Conservation (phyloP, 2,113 vertebrate species). For the Notothenia coriiceps region DNA sequence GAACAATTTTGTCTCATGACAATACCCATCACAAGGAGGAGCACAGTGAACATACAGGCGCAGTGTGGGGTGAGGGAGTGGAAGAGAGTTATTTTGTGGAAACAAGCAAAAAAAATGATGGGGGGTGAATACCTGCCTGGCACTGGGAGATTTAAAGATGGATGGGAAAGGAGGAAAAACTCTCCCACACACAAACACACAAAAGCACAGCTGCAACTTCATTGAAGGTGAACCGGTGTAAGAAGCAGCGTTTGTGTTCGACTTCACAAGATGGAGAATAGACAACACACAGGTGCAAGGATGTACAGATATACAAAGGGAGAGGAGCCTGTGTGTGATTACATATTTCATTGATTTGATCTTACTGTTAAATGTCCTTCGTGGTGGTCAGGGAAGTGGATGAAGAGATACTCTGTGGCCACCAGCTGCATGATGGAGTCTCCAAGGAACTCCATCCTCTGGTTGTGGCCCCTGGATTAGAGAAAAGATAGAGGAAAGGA, state of each 20-base stretch:
- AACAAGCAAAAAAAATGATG: slow-evolving; percentile 1
- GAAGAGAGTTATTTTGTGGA: slow-evolving; percentile 35
- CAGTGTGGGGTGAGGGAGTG: slow-evolving; percentile 18
- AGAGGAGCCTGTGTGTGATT: not conserved
- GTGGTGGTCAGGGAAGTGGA: slow-evolving; percentile 98
- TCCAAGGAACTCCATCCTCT: slow-evolving; percentile 99
- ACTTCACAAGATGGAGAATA: not conserved
- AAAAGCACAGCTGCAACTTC: slow-evolving; percentile 23
- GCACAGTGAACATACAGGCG: slow-evolving; percentile 46
- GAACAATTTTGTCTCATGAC: slow-evolving; percentile 60
- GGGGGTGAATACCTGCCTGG: slow-evolving; percentile 33
- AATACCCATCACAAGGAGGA: slow-evolving; percentile 48
- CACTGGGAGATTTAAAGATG: slow-evolving; percentile 41
- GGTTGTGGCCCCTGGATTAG: slow-evolving; percentile 94
- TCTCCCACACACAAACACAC: not conserved
- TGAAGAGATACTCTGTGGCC: slow-evolving; percentile 98
- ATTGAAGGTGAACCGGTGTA: not conserved
- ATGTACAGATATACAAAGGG: not conserved
- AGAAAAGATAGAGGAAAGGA: not conserved
- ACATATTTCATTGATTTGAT: slow-evolving; percentile 1
- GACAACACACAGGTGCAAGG: slow-evolving; percentile 1
- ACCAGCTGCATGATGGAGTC: slow-evolving; percentile 99
- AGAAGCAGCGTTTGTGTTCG: not conserved
- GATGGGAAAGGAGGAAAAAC: slow-evolving; percentile 7
- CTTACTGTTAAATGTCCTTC: slow-evolving; percentile 98